phyloP scores from a whole-genome alignment of 2,888 invertebrate species.

The Gnatocerus cornutus region DNA sequence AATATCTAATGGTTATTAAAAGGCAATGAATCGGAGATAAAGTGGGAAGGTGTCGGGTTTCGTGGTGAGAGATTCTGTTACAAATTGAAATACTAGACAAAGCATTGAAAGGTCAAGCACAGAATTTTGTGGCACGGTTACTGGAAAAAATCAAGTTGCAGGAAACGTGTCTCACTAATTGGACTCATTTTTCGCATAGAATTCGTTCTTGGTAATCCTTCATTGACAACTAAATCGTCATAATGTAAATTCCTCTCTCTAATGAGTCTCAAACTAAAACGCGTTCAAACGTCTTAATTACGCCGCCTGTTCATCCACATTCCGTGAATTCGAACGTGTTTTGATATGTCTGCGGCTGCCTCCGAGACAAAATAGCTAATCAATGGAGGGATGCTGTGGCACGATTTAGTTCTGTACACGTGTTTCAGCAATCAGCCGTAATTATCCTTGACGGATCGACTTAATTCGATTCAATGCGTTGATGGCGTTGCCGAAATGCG shows the following conservation, averaged over 20 bases:
- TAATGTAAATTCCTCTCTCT: conserved; percentile 4
- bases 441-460: conserved; percentile 30
- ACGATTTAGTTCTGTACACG: conserved; percentile 20
- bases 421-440: conserved; percentile 30
- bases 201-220: neutral
- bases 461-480: conserved; percentile 11
- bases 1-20: too few relatives aligned
- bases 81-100: too few relatives aligned
- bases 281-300: conserved; percentile 37
- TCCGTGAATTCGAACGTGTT: conserved; percentile 25
- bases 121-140: too few relatives aligned
- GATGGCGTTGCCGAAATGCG: conserved; percentile 5
- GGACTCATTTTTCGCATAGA: too few relatives aligned
- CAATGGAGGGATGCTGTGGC: conserved; percentile 23
- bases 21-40: too few relatives aligned
- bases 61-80: too few relatives aligned
- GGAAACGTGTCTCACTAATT: too few relatives aligned
- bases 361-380: conserved; percentile 38
- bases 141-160: too few relatives aligned
- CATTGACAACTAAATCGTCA: neutral
- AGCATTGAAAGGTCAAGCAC: too few relatives aligned
- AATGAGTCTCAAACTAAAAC: conserved; percentile 12
- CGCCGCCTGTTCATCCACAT: conserved; percentile 9
- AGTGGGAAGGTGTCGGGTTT: too few relatives aligned
- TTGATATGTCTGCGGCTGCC: conserved; percentile 34